phyloP scores from a whole-genome alignment of 2,888 invertebrate genomes.

The Chrysopilus asiliformis region DNA sequence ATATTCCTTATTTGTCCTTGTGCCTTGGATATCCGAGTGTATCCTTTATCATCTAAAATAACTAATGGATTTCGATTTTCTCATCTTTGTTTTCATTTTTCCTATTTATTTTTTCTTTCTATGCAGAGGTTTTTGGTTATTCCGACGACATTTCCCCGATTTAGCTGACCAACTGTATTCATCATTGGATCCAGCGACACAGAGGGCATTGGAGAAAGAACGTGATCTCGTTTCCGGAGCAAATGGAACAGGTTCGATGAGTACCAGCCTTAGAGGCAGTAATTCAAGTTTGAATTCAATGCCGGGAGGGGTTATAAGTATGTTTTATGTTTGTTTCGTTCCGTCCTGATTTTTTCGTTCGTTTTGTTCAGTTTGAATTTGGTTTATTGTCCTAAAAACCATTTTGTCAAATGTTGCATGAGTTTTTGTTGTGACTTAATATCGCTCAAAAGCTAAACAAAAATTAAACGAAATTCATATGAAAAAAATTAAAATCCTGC shows the following conservation, averaged over 20 bases:
- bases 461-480: no score
- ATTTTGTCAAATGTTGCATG: not conserved
- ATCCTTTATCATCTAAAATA: no score
- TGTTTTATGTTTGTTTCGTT: constrained; percentile 14
- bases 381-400: not conserved
- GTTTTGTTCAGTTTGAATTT: not conserved
- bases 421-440: constrained; percentile 7
- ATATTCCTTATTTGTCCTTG: no score
- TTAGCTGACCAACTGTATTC: constrained; percentile 75
- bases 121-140: constrained; percentile 85
- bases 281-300: constrained; percentile 23
- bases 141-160: constrained; percentile 79
- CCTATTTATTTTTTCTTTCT: no score
- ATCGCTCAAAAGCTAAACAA: no score
- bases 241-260: constrained; percentile 23
- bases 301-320: constrained; percentile 22
- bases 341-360: constrained; percentile 4
- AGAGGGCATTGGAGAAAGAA: constrained; percentile 46
- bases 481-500: no score
- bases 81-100: no score
- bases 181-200: constrained; percentile 62
- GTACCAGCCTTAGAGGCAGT: constrained; percentile 24
- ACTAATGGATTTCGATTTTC: no score
- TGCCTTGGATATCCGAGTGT: no score
- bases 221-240: constrained; percentile 24